These are phyloP conservation scores for Conops quadrifasciatus DNA, from an alignment of 2,888 invertebrate species.

Conservation along the genomic window DNA sequence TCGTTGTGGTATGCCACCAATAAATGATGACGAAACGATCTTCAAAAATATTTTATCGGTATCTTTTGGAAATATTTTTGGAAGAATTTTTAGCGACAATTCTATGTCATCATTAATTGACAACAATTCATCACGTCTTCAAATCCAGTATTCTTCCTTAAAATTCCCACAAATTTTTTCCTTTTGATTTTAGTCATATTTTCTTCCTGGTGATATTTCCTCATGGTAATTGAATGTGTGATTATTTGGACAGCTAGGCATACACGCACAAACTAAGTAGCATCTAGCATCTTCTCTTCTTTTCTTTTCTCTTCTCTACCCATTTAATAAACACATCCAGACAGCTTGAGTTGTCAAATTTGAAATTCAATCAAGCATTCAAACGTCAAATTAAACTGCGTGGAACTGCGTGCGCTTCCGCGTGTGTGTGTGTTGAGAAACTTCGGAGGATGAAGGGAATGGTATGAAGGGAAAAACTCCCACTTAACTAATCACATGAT, in stretches of 20 bases:
- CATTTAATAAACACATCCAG: constrained; percentile 35
- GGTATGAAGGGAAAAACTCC: constrained; percentile 48
- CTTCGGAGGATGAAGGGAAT: neutral
- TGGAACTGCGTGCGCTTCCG: constrained; percentile 29
- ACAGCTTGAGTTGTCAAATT: constrained; percentile 50
- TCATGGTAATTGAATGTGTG: constrained; percentile 59
- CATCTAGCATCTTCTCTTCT: neutral
- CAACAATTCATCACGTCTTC: neutral
- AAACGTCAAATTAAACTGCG: constrained; percentile 54
- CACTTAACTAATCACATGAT: constrained; percentile 63
- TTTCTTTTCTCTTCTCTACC: neutral
- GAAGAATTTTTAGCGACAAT: too few relatives aligned
- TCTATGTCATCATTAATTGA: too few relatives aligned
- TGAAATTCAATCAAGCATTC: constrained; percentile 59
- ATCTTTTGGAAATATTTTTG: too few relatives aligned
- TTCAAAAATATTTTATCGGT: too few relatives aligned
- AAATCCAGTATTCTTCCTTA: neutral
- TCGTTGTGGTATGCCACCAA: too few relatives aligned
- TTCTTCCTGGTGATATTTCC: neutral
- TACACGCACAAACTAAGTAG: constrained; percentile 1
- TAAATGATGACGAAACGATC: too few relatives aligned
- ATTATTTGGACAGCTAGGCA: constrained; percentile 56
- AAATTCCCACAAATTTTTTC: neutral
- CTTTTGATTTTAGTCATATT: neutral
- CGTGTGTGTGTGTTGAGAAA: neutral